Base-by-base conservation (phyloP, 1,140 invertebrate genomes). In the Cepaea nemoralis region DNA sequence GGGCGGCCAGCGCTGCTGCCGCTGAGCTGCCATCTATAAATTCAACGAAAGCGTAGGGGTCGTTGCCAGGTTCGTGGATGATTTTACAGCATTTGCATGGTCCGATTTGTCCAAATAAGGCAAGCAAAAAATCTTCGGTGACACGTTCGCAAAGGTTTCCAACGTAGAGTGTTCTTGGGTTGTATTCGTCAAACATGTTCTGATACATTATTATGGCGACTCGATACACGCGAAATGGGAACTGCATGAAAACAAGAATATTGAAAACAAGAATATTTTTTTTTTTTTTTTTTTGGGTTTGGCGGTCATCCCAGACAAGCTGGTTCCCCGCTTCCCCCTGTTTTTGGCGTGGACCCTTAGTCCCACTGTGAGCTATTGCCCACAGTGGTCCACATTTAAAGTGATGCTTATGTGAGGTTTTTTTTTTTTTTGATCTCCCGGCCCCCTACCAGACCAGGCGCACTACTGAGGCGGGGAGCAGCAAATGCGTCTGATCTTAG, bases 1-100 rank as follows among this genome's bases (percentile, higher is more conserved):
- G 99, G 90, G 97, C 97, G 90, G 96, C 95, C 87, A 99, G 93
- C 66, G 98, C 98, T 81, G 97, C 97, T 77, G 96, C 94, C 86
- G 98, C 98, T 86, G 96, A 95, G 90, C 95, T 94, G 91, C 99
- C 97, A 92, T 96, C 97, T 87, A 94, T 95, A 92, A 99, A 99
- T 93, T 99, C 98, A 78, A 99, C 95, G 92, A 99, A 99, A 79
- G 97, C 98, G 93, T 99, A 99, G 2, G 97, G 97, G 93, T 99
- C 98, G 91, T 97, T 97, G 85, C 96, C 96, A 80, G 97, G 95
- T 92, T 98, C 98, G 75, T 97, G 94, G 87, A 99, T 99, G 82
- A 99, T 98, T 94, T 99, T 99, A 93, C 97, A 99, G 87, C 97
- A 97, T 92, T 98, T 98, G 69, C 99, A 96, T 83, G 95, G 94